A percentile compares a stretch with the other conserved stretches of the same genome.
phyloP scores from a whole-genome alignment of 2,888 invertebrate genomes.

The Oxytorus armatus region DNA sequence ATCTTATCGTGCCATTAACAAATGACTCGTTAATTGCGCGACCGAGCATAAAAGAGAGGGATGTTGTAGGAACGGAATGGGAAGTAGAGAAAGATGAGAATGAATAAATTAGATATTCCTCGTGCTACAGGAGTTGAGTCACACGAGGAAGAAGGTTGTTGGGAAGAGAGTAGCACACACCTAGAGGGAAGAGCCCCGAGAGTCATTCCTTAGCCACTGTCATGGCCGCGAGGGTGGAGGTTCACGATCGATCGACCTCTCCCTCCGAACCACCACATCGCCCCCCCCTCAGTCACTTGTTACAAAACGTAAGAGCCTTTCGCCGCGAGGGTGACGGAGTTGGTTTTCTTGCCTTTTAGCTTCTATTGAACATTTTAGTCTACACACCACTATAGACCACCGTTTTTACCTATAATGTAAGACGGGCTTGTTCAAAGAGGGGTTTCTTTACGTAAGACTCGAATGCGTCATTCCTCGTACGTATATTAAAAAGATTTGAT shows the following conservation, averaged over 20 bases:
- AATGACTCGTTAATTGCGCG: constrained; percentile 59
- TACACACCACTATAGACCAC: constrained; percentile 1
- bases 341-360: constrained; percentile 17
- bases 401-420: not conserved
- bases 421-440: constrained; percentile 6
- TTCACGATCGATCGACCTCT: constrained; percentile 63
- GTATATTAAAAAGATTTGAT: not conserved
- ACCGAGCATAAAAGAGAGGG: constrained; percentile 25
- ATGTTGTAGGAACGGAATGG: not conserved
- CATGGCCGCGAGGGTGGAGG: constrained; percentile 65
- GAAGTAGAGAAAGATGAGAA: not conserved
- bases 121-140: constrained; percentile 57
- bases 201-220: constrained; percentile 57
- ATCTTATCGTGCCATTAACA: constrained; percentile 36
- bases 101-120: constrained; percentile 39
- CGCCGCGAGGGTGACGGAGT: constrained; percentile 45
- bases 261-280: not conserved
- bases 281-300: constrained; percentile 46
- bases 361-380: not conserved
- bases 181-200: constrained; percentile 2
- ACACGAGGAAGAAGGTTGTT: constrained; percentile 45
- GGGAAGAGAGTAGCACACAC: constrained; percentile 26
- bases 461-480: constrained; percentile 57
- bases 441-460: constrained; percentile 60
- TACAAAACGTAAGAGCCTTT: constrained; percentile 49